Evolutionary conservation across 2,113 vertebrate genomes (phyloP).

Genomic region (Zosterops lateralis): DNA sequence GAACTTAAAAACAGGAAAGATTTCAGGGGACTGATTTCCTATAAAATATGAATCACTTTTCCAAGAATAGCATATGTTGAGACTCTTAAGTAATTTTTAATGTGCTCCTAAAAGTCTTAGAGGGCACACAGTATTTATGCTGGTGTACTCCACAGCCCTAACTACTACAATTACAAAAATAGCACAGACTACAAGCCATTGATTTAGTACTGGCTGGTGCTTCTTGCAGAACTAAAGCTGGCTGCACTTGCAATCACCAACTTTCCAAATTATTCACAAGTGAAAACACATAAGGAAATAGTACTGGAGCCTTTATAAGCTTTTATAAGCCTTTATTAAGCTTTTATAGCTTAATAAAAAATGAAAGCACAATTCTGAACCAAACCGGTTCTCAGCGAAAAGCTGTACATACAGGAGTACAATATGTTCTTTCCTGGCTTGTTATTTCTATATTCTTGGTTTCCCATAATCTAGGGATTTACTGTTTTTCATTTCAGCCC

Average conservation of each 20-base stretch:
- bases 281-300: background rate
- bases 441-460: background rate
- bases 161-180: background rate
- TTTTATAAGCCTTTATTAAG: background rate
- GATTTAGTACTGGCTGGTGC: background rate
- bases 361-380: background rate
- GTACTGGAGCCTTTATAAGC: background rate
- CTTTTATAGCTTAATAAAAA: background rate
- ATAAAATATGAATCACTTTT: background rate
- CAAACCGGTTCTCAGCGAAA: background rate
- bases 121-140: background rate
- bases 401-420: background rate
- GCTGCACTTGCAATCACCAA: background rate
- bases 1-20: background rate
- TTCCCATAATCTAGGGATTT: background rate
- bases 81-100: background rate
- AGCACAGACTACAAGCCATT: background rate
- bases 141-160: background rate
- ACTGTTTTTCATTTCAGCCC: background rate
- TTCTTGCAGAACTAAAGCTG: background rate
- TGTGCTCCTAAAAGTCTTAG: background rate
- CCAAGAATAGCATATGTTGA: background rate
- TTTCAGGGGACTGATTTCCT: background rate
- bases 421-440: background rate
- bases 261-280: background rate